Evolutionary conservation across 2,113 vertebrate species (phyloP).

Genomic region (Platanista minor): DNA sequence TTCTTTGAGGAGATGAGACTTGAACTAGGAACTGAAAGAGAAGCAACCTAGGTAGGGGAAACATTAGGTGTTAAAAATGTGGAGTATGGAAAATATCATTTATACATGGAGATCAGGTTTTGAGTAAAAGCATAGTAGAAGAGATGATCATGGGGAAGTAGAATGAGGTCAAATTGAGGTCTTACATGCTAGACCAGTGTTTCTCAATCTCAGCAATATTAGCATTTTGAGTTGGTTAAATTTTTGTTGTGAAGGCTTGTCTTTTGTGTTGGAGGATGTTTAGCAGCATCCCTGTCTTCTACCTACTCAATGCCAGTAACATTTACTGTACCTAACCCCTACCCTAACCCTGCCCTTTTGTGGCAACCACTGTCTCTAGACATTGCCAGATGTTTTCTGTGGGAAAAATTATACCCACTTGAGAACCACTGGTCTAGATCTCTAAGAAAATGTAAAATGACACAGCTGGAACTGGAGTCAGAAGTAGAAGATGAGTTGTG

Average conservation of each 20-base stretch:
- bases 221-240: neutral
- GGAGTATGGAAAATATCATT: neutral
- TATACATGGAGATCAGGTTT: neutral
- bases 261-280: neutral
- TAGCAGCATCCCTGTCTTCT: neutral
- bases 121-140: neutral
- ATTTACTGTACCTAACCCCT: neutral
- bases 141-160: neutral
- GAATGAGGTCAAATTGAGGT: neutral
- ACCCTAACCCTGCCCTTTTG: neutral
- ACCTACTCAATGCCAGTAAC: neutral
- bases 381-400: neutral
- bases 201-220: neutral
- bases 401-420: neutral
- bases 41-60: neutral
- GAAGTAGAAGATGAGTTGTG: neutral
- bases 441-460: neutral
- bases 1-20: neutral
- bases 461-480: neutral
- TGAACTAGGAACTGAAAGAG: neutral
- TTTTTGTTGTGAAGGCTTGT: neutral
- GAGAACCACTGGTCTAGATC: neutral
- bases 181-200: neutral
- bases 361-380: neutral
- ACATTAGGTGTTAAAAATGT: neutral